Evolutionary conservation across 2,888 invertebrate genomes (phyloP), one percentile per base, ranked within the genome.

Genomic region (Scaptomyza caliginosa): DNA sequence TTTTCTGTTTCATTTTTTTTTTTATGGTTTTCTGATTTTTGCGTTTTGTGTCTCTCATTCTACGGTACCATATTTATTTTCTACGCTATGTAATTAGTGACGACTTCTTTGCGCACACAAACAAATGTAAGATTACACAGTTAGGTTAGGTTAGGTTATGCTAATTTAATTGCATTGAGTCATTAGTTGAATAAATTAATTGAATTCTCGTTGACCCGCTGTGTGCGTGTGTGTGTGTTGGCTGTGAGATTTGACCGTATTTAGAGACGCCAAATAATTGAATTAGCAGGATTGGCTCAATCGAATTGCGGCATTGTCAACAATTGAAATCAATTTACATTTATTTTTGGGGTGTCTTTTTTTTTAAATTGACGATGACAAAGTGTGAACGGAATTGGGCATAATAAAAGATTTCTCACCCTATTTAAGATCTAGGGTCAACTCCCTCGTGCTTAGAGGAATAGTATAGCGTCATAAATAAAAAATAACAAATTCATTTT

Each of bases 1-100:
- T 43, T 54, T 54, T 68, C 43, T 45, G 45, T 60, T 67, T 59
- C 56, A 7, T 56, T 66, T 34, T 50, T 38, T 28, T 54, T 50
- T 45, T 48, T 60, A 59, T 65, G 39, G 50, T 48, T 58, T 60
- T 62, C 64, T 39, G 46, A 77, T 74, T 48, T 43, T 55, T 68
- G 45, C 43, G 30, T 51, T 55, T 24, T 32, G 42, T 43, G 60
- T 28, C 46, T 54, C n/a, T n/a, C n/a, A n/a, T n/a, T n/a, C n/a
- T n/a, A n/a, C 57, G 54, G 39, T 58, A 54, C 23, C 48, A 16
- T 39, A 54, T 3, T 34, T 67, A 26, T 34, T 24, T 24, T 16
- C n/a, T 3, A 10, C 13, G 40, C 13, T 48, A 58, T 69, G 57
- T 66, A 69, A 69, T 69, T 57, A 51, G 54, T 72, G 59, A 50